Evolutionary conservation across 2,113 vertebrate genomes (phyloP).

Genomic region (Xenopus laevis): DNA sequence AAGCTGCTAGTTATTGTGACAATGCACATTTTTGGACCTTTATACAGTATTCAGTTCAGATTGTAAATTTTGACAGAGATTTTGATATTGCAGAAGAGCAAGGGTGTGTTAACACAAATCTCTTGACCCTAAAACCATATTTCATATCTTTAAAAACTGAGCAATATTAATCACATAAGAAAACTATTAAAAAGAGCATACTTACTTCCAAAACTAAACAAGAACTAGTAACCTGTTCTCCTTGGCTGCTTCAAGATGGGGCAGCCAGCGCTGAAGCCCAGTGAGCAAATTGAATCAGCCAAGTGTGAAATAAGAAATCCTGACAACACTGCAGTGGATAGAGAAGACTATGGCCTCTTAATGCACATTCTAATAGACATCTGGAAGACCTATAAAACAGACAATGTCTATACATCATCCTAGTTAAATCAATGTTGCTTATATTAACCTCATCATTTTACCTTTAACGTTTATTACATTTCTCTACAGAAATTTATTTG

Average conservation of each 20-base stretch:
- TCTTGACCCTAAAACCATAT: not conserved
- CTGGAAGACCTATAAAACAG: conserved; percentile 78
- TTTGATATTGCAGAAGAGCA: not conserved
- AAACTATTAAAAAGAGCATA: not conserved
- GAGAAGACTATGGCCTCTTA: conserved; percentile 73
- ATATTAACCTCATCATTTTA: conserved; percentile 82
- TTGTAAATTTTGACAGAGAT: no score
- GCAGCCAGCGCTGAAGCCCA: conserved; percentile 57
- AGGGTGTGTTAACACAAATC: not conserved
- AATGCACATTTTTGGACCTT: no score
- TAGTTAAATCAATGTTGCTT: conserved; percentile 81
- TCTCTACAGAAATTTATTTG: conserved; percentile 77
- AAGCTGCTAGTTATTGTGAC: no score
- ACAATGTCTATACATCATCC: conserved; percentile 80
- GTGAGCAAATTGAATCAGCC: conserved; percentile 67
- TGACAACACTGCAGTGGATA: conserved; percentile 75
- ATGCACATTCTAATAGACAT: conserved; percentile 77
- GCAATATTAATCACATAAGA: not conserved
- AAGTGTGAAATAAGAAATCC: conserved; percentile 81
- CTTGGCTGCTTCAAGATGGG: conserved; percentile 48
- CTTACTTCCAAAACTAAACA: conserved; percentile 16
- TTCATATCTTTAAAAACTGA: not conserved
- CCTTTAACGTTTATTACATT: conserved; percentile 81
- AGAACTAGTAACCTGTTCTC: conserved; percentile 15
- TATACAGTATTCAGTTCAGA: no score